Conservation (phyloP, 1,140 invertebrate species). For the Pomacea maculata region DNA sequence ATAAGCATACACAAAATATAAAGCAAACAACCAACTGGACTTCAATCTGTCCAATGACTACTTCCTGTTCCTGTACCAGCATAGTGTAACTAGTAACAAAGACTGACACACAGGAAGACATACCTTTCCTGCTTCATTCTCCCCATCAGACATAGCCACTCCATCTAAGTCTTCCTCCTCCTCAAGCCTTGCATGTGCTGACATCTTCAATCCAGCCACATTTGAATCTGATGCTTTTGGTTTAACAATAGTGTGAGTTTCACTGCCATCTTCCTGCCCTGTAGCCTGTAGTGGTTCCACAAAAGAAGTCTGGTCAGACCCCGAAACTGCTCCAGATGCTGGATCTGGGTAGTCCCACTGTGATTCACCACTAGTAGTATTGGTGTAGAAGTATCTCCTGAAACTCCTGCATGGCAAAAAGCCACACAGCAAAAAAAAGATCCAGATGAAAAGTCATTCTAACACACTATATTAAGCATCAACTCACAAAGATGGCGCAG, state of each 20-base stretch:
- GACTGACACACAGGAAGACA: neutral
- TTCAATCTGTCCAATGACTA: too few relatives aligned
- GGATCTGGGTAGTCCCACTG: conserved; percentile 77
- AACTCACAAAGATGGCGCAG: neutral
- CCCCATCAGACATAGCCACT: conserved; percentile 31
- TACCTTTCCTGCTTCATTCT: conserved; percentile 13
- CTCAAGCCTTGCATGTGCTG: neutral
- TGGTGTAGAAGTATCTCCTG: conserved; percentile 78
- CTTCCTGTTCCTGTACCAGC: too few relatives aligned
- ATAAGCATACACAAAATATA: too few relatives aligned
- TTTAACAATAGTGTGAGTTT: too few relatives aligned
- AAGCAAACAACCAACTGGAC: too few relatives aligned
- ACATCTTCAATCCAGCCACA: too few relatives aligned
- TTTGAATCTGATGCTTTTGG: too few relatives aligned
- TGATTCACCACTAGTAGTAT: conserved; percentile 69
- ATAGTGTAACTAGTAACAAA: neutral
- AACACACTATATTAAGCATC: neutral
- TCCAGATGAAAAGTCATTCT: conserved; percentile 21
- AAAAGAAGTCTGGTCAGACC: too few relatives aligned
- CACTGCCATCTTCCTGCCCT: too few relatives aligned
- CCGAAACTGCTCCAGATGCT: neutral
- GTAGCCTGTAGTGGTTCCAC: too few relatives aligned
- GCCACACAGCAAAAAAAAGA: conserved; percentile 59
- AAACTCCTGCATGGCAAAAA: conserved; percentile 71
- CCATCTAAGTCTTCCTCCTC: conserved; percentile 30